phyloP scores from a whole-genome alignment of 2,113 vertebrate species.

The Propithecus coquereli region DNA sequence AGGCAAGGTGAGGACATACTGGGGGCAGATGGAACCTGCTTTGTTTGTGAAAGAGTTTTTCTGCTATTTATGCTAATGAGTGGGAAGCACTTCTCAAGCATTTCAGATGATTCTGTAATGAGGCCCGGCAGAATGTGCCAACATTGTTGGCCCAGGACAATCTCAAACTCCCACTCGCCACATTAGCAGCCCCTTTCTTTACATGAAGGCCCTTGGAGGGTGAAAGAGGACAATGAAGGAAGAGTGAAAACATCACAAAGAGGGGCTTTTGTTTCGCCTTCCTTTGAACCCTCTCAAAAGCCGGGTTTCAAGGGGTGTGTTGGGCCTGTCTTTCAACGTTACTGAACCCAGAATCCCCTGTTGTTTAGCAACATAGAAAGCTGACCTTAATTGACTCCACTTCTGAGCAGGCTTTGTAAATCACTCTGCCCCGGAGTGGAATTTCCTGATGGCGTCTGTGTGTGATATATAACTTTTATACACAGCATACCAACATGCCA shows the following conservation, averaged over 20 bases:
- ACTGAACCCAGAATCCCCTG: slow-evolving; percentile 88
- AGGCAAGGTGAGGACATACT: slow-evolving; percentile 94
- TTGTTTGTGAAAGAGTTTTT: slow-evolving; percentile 92
- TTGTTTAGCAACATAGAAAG: slow-evolving; percentile 97
- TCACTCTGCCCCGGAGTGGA: slow-evolving; percentile 78
- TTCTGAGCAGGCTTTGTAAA: slow-evolving; percentile 85
- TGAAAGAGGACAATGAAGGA: slow-evolving; percentile 90
- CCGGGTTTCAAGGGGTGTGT: slow-evolving; percentile 91
- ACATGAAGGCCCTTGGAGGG: slow-evolving; percentile 86
- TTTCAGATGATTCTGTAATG: slow-evolving; percentile 94
- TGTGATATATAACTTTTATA: not conserved
- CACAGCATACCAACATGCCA: not conserved
- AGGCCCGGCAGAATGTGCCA: slow-evolving; percentile 92
- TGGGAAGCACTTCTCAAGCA: slow-evolving; percentile 92
- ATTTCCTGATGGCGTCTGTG: slow-evolving; percentile 43
- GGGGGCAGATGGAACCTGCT: slow-evolving; percentile 98
- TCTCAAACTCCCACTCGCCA: slow-evolving; percentile 98
- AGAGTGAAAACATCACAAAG: slow-evolving; percentile 94
- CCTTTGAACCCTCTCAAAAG: slow-evolving; percentile 96
- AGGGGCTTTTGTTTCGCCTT: slow-evolving; percentile 91
- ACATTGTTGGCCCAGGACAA: slow-evolving; percentile 93
- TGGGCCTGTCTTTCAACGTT: slow-evolving; percentile 93
- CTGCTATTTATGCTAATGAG: slow-evolving; percentile 93
- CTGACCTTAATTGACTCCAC: slow-evolving; percentile 99
- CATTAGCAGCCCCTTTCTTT: slow-evolving; percentile 97